These are phyloP conservation scores for Cotesia chilonis DNA, from an alignment of 1,140 invertebrate species.

Conservation along the genomic window DNA sequence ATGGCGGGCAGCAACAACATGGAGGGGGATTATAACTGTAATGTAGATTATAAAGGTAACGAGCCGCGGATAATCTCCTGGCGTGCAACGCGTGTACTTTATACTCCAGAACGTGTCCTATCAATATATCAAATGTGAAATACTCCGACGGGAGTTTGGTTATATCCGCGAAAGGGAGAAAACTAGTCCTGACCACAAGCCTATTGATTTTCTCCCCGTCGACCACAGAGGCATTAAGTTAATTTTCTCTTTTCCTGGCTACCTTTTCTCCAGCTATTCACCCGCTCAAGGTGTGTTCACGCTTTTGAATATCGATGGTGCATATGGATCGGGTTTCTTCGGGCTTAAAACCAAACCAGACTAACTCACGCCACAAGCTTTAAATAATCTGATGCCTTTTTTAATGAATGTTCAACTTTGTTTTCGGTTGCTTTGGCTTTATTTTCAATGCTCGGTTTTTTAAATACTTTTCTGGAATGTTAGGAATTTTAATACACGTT, in stretches of 20 bases:
- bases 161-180: not conserved
- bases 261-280: not conserved
- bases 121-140: slow-evolving; percentile 36
- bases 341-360: not conserved
- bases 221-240: slow-evolving; percentile 32
- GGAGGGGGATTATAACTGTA: slow-evolving; percentile 22
- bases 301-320: not conserved
- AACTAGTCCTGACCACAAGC: slow-evolving; percentile 34
- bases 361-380: too few relatives aligned
- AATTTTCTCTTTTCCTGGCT: slow-evolving; percentile 30
- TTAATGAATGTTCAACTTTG: too few relatives aligned
- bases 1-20: too few relatives aligned
- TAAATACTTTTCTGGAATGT: too few relatives aligned
- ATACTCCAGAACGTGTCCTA: slow-evolving; percentile 22
- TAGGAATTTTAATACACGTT: too few relatives aligned
- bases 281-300: too few relatives aligned
- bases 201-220: slow-evolving; percentile 35
- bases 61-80: slow-evolving; percentile 37
- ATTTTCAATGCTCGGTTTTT: too few relatives aligned
- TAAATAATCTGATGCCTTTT: too few relatives aligned
- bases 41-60: slow-evolving; percentile 35
- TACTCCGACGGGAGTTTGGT: slow-evolving; percentile 12
- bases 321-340: too few relatives aligned
- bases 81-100: slow-evolving; percentile 15
- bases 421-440: too few relatives aligned